Conservation (phyloP, 2,888 invertebrate species). For the Chorisops tibialis region DNA sequence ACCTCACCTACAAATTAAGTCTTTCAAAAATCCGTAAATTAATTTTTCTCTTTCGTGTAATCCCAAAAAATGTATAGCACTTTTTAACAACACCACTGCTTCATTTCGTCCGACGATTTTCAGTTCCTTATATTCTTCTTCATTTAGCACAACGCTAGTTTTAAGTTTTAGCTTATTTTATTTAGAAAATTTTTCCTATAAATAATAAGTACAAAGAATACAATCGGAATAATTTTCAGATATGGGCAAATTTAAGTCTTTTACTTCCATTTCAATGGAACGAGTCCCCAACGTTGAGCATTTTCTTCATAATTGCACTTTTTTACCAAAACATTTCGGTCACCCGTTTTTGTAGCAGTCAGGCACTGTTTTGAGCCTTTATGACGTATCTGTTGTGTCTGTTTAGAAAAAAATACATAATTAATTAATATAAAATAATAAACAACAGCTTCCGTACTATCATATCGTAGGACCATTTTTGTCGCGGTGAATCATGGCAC, state of each 20-base stretch:
- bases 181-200: too few relatives aligned
- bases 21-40: too few relatives aligned
- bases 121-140: too few relatives aligned
- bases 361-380: slow-evolving; percentile 44
- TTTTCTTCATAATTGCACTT: slow-evolving; percentile 45
- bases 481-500: slow-evolving; percentile 43
- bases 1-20: too few relatives aligned
- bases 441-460: slow-evolving; percentile 41
- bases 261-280: slow-evolving; percentile 48
- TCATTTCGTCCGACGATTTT: too few relatives aligned
- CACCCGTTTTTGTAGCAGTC: slow-evolving; percentile 42
- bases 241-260: not conserved
- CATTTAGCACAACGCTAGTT: too few relatives aligned
- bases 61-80: too few relatives aligned
- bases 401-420: not conserved
- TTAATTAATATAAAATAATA: not conserved
- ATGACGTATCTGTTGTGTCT: slow-evolving; percentile 50
- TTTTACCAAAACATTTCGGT: slow-evolving; percentile 41
- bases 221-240: too few relatives aligned
- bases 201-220: too few relatives aligned
- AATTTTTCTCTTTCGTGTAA: too few relatives aligned
- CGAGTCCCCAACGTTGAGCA: slow-evolving; percentile 49
- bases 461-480: slow-evolving; percentile 48
- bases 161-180: too few relatives aligned
- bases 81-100: too few relatives aligned